Conservation (phyloP, 2,113 vertebrate genomes). For the Macrotis lagotis region DNA sequence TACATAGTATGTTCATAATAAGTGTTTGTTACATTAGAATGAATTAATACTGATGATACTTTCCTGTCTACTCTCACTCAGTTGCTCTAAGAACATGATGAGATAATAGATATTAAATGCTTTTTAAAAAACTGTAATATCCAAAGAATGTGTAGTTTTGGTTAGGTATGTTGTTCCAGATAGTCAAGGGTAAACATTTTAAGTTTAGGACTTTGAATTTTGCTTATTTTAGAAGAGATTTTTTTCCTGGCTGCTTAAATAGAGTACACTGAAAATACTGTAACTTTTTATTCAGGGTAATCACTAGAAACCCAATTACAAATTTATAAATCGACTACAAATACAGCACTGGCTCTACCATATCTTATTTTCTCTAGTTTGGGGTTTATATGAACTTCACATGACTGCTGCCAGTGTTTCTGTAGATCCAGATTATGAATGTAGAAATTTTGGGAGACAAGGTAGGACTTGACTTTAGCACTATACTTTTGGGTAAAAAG, state of each 20-base stretch:
- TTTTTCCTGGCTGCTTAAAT: neutral
- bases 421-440: neutral
- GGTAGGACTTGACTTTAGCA: neutral
- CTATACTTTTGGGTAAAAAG: neutral
- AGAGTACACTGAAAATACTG: neutral
- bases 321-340: neutral
- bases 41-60: neutral
- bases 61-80: neutral
- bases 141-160: neutral
- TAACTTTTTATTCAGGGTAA: neutral
- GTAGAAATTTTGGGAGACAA: neutral
- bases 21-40: neutral
- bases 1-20: neutral
- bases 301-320: neutral
- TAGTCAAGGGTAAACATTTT: neutral
- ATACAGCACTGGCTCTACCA: no score
- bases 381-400: neutral
- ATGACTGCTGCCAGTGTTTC: neutral
- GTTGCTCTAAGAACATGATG: neutral
- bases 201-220: neutral
- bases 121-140: neutral
- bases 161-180: neutral
- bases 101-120: neutral
- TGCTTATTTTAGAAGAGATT: neutral
- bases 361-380: neutral